Conservation (phyloP, 1,140 invertebrate genomes). For the Ceratitis capitata region DNA sequence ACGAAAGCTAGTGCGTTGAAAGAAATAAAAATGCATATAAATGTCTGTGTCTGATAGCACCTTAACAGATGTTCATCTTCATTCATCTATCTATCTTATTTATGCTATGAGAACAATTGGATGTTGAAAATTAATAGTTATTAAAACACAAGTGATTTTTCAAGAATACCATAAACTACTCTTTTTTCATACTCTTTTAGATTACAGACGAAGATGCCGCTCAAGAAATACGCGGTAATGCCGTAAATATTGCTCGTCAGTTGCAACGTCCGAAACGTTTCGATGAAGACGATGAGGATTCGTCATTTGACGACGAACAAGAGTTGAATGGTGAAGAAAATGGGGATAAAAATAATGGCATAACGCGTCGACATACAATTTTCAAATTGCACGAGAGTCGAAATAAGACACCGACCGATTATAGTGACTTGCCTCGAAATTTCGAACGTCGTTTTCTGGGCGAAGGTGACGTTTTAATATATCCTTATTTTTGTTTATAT, state of each 20-base stretch:
- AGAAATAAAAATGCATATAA: too few species aligned
- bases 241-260: slow-evolving; percentile 71
- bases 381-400: slow-evolving; percentile 53
- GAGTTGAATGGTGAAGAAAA: slow-evolving; percentile 53
- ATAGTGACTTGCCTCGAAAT: slow-evolving; percentile 58
- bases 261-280: slow-evolving; percentile 68
- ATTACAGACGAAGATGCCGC: slow-evolving; percentile 66
- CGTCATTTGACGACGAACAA: neutral
- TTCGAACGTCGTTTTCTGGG: slow-evolving; percentile 59
- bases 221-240: slow-evolving; percentile 69
- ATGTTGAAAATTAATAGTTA: too few species aligned
- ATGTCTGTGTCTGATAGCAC: too few species aligned
- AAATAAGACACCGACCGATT: slow-evolving; percentile 53
- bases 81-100: too few species aligned
- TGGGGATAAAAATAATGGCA: slow-evolving; percentile 49
- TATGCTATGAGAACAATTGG: too few species aligned
- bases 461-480: slow-evolving; percentile 46
- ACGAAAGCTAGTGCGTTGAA: too few species aligned
- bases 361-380: slow-evolving; percentile 56
- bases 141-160: too few species aligned
- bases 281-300: slow-evolving; percentile 62
- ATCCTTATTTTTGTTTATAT: neutral
- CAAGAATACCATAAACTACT: too few species aligned
- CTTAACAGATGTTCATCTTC: too few species aligned
- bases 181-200: slow-evolving; percentile 38